Base-by-base conservation (phyloP, 1,140 invertebrate genomes). In the Pseudomyrmex sp. region DNA sequence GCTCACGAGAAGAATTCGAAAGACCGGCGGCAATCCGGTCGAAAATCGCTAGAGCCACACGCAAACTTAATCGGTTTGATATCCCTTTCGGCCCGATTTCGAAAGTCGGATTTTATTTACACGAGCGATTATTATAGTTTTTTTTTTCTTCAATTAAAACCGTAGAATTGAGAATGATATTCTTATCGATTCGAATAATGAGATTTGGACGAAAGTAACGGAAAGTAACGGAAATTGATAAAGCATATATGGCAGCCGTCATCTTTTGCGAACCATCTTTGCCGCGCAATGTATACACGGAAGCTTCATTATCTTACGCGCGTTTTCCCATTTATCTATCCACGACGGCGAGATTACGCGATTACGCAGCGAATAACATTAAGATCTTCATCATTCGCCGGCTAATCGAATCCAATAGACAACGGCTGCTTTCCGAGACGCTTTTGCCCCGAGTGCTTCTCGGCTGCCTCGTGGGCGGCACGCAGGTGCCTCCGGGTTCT, bases 401-500 rank as follows among this genome's bases (percentile, higher is more conserved):
- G 26, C 63, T 85, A 87, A 89, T 89, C 80, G 63, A 86, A 86
- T 85, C 72, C 63, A 15, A 73, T 73, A 52, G 80, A 56, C 85
- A 77, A 83, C 85, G 83, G 85, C 84, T 86, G 84, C 86, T 35
- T 35, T 35, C 69, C 69, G 85, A 80, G 82, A 84, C 76, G 56
- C 82, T 65, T 50, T 44, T 89, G 84, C 88, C 85, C 79, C 70
- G 65, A 84, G 86, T 87, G 79, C 83, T 35, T 35, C 88, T 77
- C 48, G 74, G 26, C 61, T 86, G 85, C 84, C 88, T 90, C 87
- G 92, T 92, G 91, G 92, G 92, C 92, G 91, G 90, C 82, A 88
- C 61, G 89, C 92, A 93, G 92, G 92, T 93, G 92, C 91, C 92
- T 92, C 90, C 80, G 91, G 88, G 88, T 90, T 87, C 88, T 89